phyloP scores from a whole-genome alignment of 1,140 invertebrate genomes.

The Hyphantria cunea region DNA sequence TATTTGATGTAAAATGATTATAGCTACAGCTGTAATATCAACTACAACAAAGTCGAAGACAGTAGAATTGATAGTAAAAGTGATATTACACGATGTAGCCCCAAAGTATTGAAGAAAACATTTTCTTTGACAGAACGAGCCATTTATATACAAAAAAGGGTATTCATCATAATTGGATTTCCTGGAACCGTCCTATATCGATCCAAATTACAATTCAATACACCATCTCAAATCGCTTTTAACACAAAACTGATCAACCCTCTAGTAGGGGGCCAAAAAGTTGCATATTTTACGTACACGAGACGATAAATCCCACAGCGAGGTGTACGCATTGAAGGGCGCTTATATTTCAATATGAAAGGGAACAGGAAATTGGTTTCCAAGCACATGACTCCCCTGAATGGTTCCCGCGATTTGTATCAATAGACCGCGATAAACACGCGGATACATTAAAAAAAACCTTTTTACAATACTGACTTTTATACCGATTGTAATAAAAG shows the following conservation, averaged over 20 bases:
- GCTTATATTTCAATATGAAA: constrained; percentile 56
- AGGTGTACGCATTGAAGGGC: constrained; percentile 27
- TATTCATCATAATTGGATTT: no score
- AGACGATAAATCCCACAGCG: constrained; percentile 31
- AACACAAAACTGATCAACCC: constrained; percentile 20
- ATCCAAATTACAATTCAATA: no score
- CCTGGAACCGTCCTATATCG: no score
- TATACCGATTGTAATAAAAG: constrained; percentile 21
- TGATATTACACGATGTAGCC: no score
- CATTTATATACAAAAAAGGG: no score
- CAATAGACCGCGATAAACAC: constrained; percentile 32
- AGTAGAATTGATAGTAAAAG: no score
- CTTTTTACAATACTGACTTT: constrained; percentile 20
- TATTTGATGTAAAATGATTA: no score
- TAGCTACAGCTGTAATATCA: no score
- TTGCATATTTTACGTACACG: constrained; percentile 1
- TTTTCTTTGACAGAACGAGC: no score
- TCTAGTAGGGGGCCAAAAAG: constrained; percentile 7
- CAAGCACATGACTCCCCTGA: constrained; percentile 44
- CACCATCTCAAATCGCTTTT: not conserved
- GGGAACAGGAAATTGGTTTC: constrained; percentile 53
- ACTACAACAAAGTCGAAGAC: no score
- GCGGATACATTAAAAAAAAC: constrained; percentile 15
- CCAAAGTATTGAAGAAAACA: no score
- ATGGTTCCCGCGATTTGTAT: constrained; percentile 47